Conservation (phyloP, 2,888 invertebrate genomes). For the Orthosia gracilis region DNA sequence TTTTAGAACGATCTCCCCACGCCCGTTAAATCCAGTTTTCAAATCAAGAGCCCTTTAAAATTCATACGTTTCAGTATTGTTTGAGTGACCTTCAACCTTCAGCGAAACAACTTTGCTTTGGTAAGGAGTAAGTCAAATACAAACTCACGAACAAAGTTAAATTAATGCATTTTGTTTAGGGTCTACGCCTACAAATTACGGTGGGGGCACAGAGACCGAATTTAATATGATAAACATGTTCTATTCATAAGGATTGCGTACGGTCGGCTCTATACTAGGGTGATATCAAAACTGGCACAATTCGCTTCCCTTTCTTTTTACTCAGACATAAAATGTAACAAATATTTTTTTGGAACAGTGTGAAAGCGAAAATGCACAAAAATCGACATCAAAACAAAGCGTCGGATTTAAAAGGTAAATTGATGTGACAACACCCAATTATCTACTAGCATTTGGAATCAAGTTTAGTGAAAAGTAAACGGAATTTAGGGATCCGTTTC, state of each 20-base stretch:
- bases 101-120: slow-evolving; percentile 35
- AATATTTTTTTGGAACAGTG: slow-evolving; percentile 34
- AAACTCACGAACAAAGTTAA: slow-evolving; percentile 57
- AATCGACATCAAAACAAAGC: slow-evolving; percentile 27
- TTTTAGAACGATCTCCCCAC: slow-evolving; percentile 12
- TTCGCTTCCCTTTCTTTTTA: slow-evolving; percentile 20
- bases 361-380: slow-evolving; percentile 4
- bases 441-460: slow-evolving; percentile 1
- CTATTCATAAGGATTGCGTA: slow-evolving; percentile 55
- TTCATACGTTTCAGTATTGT: slow-evolving; percentile 30
- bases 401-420: slow-evolving; percentile 20
- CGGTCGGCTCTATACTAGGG: slow-evolving; percentile 16
- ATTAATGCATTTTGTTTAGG: slow-evolving; percentile 63
- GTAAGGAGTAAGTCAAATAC: slow-evolving; percentile 60
- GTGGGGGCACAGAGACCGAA: slow-evolving; percentile 40
- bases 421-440: slow-evolving; percentile 18
- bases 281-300: slow-evolving; percentile 14
- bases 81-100: slow-evolving; percentile 26
- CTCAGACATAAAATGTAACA: slow-evolving; percentile 17
- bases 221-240: slow-evolving; percentile 59
- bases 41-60: slow-evolving; percentile 12
- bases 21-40: slow-evolving; percentile 1
- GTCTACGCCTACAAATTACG: slow-evolving; percentile 52
- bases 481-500: slow-evolving; percentile 4
- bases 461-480: slow-evolving; percentile 26